These are phyloP conservation scores for Serripes groenlandicus DNA, from an alignment of 2,888 invertebrate species.

Conservation along the genomic window DNA sequence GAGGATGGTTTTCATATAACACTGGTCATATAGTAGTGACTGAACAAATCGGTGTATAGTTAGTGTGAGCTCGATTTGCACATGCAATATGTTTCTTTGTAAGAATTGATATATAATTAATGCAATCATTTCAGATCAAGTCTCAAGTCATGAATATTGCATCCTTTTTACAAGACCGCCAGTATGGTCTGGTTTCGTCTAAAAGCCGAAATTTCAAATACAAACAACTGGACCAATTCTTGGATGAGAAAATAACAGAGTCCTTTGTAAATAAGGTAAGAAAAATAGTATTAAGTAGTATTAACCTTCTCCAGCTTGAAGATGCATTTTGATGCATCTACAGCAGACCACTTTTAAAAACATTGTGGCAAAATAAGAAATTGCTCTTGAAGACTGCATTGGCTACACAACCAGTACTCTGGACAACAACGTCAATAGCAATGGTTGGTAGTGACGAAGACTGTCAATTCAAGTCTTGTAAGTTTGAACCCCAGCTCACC, in stretches of 20 bases:
- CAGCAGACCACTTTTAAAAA: no score
- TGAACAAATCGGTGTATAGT: neutral
- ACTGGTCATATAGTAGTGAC: neutral
- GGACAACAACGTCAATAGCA: no score
- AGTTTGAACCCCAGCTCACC: no score
- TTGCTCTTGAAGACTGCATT: no score
- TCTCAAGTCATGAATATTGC: conserved; percentile 55
- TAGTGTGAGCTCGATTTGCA: neutral
- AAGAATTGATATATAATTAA: neutral
- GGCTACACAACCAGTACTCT: no score
- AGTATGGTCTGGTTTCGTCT: conserved; percentile 54
- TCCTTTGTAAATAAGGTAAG: conserved; percentile 76
- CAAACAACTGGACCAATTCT: conserved; percentile 62
- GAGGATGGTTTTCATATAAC: neutral
- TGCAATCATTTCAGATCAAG: neutral
- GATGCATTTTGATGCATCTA: no score
- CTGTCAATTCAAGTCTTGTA: no score
- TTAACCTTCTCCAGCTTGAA: neutral
- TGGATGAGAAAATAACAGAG: conserved; percentile 73
- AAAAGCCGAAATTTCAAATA: conserved; percentile 24
- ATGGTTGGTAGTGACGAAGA: no score
- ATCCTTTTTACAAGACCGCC: conserved; percentile 69
- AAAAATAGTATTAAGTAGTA: neutral
- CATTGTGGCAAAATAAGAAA: conserved; percentile 1
- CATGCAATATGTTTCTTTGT: neutral